These are phyloP conservation scores for Drosophila varians DNA, from an alignment of 1,140 invertebrate species.

Conservation along the genomic window DNA sequence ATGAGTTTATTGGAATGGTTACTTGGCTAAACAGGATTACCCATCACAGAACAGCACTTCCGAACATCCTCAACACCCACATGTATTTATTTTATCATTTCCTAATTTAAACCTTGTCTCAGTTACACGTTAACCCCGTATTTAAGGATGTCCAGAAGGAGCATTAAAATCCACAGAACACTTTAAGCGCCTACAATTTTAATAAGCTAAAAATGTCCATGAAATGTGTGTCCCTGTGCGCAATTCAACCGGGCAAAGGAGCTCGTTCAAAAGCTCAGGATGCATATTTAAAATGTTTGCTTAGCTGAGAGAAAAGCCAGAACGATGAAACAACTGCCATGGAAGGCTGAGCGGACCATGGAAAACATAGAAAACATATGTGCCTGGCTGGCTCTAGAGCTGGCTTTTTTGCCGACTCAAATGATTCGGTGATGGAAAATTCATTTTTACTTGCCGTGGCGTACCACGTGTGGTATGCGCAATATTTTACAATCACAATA, in stretches of 20 bases:
- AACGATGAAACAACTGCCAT: constrained; percentile 2
- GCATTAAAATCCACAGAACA: constrained; percentile 38
- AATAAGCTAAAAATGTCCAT: constrained; percentile 57
- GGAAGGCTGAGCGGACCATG: not conserved
- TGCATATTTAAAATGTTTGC: constrained; percentile 44
- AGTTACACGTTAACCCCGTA: not conserved
- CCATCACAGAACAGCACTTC: not conserved
- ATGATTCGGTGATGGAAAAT: constrained; percentile 12
- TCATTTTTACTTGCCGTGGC: constrained; percentile 16
- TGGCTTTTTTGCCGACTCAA: not conserved
- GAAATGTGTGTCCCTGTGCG: constrained; percentile 28
- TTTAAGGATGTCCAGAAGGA: constrained; percentile 17
- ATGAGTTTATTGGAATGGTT: not conserved
- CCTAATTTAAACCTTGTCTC: not conserved
- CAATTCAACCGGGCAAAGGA: constrained; percentile 18
- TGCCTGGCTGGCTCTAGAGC: not conserved
- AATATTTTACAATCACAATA: constrained; percentile 33
- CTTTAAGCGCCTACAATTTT: constrained; percentile 49
- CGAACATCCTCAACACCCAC: not conserved
- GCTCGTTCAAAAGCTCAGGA: constrained; percentile 15
- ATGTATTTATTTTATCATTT: constrained; percentile 16
- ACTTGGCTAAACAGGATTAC: not conserved
- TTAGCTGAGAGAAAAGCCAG: constrained; percentile 12
- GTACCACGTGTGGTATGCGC: constrained; percentile 13
- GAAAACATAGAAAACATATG: constrained; percentile 13